Conservation (phyloP, 2,113 vertebrate genomes). For the Neogobius melanostomus region DNA sequence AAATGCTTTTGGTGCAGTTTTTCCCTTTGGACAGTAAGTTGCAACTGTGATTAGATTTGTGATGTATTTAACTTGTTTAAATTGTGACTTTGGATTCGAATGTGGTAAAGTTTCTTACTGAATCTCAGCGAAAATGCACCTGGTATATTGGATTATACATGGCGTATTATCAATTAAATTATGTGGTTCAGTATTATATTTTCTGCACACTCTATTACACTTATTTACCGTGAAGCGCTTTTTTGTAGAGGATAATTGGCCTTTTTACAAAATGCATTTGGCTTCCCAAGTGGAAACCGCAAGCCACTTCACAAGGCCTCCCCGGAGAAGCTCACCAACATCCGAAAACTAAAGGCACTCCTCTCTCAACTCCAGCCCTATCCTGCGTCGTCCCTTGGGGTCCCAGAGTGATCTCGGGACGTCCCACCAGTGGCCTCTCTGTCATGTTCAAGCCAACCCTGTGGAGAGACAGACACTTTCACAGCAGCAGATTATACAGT, state of each 20-base stretch:
- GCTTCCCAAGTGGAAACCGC: conserved; percentile 26
- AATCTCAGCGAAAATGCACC: no score
- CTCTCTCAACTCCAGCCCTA: conserved; percentile 16
- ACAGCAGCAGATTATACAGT: conserved; percentile 42
- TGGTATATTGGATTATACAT: no score
- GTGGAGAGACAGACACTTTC: conserved; percentile 4
- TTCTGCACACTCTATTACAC: not conserved
- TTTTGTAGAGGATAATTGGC: conserved; percentile 46
- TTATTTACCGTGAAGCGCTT: conserved; percentile 28
- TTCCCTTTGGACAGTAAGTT: no score
- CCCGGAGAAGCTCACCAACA: conserved; percentile 19
- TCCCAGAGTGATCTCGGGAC: conserved; percentile 19
- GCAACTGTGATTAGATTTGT: no score
- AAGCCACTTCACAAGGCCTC: conserved; percentile 13
- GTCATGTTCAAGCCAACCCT: conserved; percentile 20
- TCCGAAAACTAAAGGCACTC: conserved; percentile 34
- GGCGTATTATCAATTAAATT: no score
- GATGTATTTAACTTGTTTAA: no score
- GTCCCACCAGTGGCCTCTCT: conserved; percentile 15
- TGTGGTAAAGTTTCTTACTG: no score
- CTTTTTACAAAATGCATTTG: conserved; percentile 31
- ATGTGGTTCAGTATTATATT: no score
- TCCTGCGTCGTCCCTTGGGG: conserved; percentile 4
- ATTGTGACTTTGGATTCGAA: no score
- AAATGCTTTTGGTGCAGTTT: no score